phyloP scores from a whole-genome alignment of 2,888 invertebrate species.

The Lithophane ornitopus region DNA sequence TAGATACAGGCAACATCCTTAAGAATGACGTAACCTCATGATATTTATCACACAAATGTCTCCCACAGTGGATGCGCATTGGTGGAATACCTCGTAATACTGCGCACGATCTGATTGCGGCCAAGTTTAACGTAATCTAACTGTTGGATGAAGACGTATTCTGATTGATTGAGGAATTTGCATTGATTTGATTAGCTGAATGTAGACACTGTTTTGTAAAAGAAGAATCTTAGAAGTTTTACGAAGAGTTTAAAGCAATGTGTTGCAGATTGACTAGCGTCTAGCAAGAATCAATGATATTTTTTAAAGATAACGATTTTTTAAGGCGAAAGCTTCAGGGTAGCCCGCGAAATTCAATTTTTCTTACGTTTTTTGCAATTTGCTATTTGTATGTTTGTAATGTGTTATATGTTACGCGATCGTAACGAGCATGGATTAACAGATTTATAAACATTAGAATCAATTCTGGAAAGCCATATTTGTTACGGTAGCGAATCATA shows the following conservation, averaged over 20 bases:
- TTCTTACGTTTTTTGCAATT: no score
- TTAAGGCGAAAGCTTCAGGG: no score
- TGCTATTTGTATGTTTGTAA: no score
- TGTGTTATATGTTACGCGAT: no score
- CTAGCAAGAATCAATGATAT: no score
- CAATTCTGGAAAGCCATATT: no score
- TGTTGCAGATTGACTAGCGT: no score
- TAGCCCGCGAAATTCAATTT: no score
- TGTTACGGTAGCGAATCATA: no score
- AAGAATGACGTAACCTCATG: constrained; percentile 60
- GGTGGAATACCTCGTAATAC: constrained; percentile 68
- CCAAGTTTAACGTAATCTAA: constrained; percentile 75
- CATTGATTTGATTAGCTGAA: constrained; percentile 11
- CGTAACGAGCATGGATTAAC: no score
- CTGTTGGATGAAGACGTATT: constrained; percentile 65
- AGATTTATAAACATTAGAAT: no score
- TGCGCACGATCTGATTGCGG: constrained; percentile 78
- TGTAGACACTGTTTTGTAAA: neutral
- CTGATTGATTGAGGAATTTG: constrained; percentile 31
- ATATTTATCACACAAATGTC: constrained; percentile 69
- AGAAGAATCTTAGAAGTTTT: neutral
- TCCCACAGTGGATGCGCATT: constrained; percentile 67
- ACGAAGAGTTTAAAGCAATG: no score
- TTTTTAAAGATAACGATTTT: neutral
- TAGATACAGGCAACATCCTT: constrained; percentile 43